Base-by-base conservation (phyloP, 2,113 vertebrate species). In the Mustela nigripes region DNA sequence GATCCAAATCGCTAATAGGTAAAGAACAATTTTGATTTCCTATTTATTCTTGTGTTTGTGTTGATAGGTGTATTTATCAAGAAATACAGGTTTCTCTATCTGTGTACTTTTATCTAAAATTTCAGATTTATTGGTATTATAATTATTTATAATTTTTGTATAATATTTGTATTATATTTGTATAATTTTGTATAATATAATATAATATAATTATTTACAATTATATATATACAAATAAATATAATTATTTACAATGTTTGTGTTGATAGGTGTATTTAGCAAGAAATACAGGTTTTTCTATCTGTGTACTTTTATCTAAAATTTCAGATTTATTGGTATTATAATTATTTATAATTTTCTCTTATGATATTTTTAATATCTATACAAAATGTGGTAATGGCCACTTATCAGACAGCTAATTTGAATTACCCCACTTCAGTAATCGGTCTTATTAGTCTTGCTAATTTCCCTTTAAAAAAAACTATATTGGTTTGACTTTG, bases 1-100 rank as follows among this genome's bases (percentile, higher is more conserved):
- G 33, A 71, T 89, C 89, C 24, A 85, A 82, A 76, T 89, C 74
- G 45, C 80, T 79, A 96, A 58, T 81, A 85, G 42, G 22, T 91
- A 88, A 94, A 79, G 5, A 39, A 65, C 31, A 71, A 33, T 65
- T 91, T 95, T 96, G 36, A 93, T 74, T 95, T 91, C 91, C 36
- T 81, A 28, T 24, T 24, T 81, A 95, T 91, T 95, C 11, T 53
- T 78, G 11, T 53, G 0, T 95, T 83, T 53, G 8, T 73, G 22
- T 28, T 58, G 5, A 3, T 45, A 91, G 4, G 2, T 69, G 0
- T 89, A 7, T 84, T 73, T 97, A 93, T 98, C 7, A 42, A 63
- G 28, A 71, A 74, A 79, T 39, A 36, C 36, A 36, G 36, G 36
- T 36, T 36, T 36, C 2, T 36, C 36, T 36, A 36, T 36, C 36